These are phyloP conservation scores for Crepidodera aurea DNA, from an alignment of 2,888 invertebrate species.

Conservation along the genomic window DNA sequence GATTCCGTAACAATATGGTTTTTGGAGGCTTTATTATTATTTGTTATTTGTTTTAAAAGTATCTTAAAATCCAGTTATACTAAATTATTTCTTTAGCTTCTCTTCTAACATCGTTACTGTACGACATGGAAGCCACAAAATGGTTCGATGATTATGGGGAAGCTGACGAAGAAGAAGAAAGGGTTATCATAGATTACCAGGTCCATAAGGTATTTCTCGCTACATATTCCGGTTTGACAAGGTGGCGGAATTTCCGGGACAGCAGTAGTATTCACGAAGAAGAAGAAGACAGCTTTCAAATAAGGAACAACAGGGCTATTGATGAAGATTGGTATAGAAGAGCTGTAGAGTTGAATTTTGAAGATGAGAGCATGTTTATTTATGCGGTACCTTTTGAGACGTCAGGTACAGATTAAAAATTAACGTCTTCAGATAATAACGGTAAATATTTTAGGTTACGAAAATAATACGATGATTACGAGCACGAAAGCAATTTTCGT, in stretches of 20 bases:
- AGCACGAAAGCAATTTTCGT: constrained; percentile 83
- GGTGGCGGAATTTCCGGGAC: constrained; percentile 71
- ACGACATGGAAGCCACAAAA: constrained; percentile 53
- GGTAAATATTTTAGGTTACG: constrained; percentile 47
- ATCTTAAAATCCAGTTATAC: too few species aligned
- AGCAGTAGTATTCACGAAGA: constrained; percentile 43
- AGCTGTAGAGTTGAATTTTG: constrained; percentile 83
- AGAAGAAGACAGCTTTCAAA: constrained; percentile 62
- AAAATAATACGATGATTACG: constrained; percentile 75
- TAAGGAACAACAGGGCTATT: constrained; percentile 72
- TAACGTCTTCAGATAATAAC: neutral
- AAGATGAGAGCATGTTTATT: constrained; percentile 80
- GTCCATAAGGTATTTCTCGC: constrained; percentile 75
- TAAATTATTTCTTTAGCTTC: constrained; percentile 33
- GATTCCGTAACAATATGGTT: too few species aligned
- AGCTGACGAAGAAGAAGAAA: constrained; percentile 40
- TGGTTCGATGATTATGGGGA: constrained; percentile 52
- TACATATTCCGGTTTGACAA: constrained; percentile 86
- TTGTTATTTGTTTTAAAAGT: too few species aligned
- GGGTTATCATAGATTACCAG: constrained; percentile 38
- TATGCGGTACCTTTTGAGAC: constrained; percentile 78
- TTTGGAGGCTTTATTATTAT: too few species aligned
- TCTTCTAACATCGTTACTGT: constrained; percentile 44
- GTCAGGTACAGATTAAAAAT: constrained; percentile 56
- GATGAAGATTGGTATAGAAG: constrained; percentile 91